A percentile compares a stretch with the other conserved stretches of the same genome.
Conservation (phyloP, 2,113 vertebrate genomes). For the Pelusios castaneus region DNA sequence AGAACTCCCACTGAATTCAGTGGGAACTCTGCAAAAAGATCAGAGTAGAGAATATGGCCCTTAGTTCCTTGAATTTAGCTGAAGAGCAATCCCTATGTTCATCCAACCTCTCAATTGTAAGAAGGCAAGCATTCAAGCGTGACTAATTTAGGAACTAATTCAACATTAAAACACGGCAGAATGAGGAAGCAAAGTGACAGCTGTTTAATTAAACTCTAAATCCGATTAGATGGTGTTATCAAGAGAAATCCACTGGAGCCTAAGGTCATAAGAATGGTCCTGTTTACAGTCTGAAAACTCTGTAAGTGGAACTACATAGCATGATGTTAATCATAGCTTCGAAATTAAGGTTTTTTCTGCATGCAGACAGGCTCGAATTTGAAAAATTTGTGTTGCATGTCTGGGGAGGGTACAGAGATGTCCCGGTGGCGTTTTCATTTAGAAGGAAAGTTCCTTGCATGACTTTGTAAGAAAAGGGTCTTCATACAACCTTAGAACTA, state of each 20-base stretch:
- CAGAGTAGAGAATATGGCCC: neutral
- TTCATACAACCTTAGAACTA: neutral
- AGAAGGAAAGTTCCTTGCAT: neutral
- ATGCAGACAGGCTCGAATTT: neutral
- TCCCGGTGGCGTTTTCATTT: neutral
- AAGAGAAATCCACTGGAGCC: constrained; percentile 60
- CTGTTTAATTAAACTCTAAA: constrained; percentile 71
- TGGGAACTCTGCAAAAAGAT: constrained; percentile 5
- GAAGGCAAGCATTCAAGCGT: constrained; percentile 31
- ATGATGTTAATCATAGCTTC: neutral
- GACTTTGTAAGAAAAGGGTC: neutral
- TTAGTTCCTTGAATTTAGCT: constrained; percentile 2
- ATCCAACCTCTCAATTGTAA: neutral
- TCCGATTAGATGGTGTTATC: constrained; percentile 62
- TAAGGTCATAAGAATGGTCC: constrained; percentile 57
- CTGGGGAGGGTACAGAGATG: neutral
- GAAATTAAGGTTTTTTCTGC: neutral
- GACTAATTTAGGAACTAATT: constrained; percentile 69
- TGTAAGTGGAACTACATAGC: neutral
- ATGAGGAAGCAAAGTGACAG: constrained; percentile 73
- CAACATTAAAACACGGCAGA: constrained; percentile 53
- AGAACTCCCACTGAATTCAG: neutral
- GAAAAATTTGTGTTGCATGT: neutral
- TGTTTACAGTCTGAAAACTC: constrained; percentile 17
- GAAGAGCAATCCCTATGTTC: constrained; percentile 43